Evolutionary conservation across 2,113 vertebrate species (phyloP), one percentile per base, ranked within the genome.

Genomic region (Cheilinus undulatus): DNA sequence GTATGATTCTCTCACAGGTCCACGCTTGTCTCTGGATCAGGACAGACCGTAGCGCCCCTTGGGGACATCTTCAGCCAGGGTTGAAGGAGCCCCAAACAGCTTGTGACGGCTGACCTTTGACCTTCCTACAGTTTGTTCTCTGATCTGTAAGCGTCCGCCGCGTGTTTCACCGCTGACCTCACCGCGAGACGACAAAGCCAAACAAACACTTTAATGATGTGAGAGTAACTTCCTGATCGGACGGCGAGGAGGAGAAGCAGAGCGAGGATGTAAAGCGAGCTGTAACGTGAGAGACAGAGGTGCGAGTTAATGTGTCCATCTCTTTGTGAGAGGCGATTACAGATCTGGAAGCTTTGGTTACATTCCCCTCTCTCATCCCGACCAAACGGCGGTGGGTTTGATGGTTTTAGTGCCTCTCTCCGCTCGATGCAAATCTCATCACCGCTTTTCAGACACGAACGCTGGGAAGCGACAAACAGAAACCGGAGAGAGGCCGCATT

Each of bases 381-480:
- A 61, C 84, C 84, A 61, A 66, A 69, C 85, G 54, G 75, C 89
- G 93, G 92, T 90, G 88, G 76, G 77, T 84, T 82, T 84, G 80
- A 86, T 86, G 88, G 93, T 92, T 96, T 96, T 96, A 96, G 95
- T 95, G 94, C 93, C 86, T 88, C 85, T 87, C 85, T 87, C 89
- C 94, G 95, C 93, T 97, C 93, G 92, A 96, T 96, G 94, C 93
- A 95, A 96, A 98, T 96, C 94, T 94, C 95, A 96, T 98, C 95
- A 93, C 66, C 93, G 95, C 92, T 95, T 96, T 95, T 91, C 79
- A 96, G 92, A 95, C 93, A 96, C 91, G 95, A 94, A 95, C 93
- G 32, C 82, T 76, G 76, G 84, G 76, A 82, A 84, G 83, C 76
- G 88, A 89, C 88, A 88, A 84, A 88, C 86, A 89, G 83, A 86